Percentiles rank a stretch among this genome's conserved stretches.
These are phyloP conservation scores for Nemoura dubitans DNA, from an alignment of 2,888 invertebrate genomes.

Conservation along the genomic window DNA sequence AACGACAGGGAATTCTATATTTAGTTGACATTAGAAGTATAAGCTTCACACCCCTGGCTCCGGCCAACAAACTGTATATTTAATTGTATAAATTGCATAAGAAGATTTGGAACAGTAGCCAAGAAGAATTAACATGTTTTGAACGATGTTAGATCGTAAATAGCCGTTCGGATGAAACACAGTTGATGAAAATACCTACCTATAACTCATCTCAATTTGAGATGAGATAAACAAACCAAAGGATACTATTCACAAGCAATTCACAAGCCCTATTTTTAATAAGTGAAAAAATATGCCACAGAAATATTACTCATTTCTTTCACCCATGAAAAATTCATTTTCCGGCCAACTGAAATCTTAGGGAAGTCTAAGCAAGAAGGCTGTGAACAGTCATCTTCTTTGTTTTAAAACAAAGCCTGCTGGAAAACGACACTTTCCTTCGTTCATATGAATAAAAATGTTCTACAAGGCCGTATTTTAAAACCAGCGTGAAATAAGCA, in stretches of 20 bases:
- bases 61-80: background rate
- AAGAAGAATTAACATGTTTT: background rate
- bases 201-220: background rate
- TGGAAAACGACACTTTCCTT: background rate
- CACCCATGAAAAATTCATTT: no score
- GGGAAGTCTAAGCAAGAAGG: background rate
- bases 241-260: no score
- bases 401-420: background rate
- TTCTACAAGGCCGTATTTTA: background rate
- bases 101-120: background rate
- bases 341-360: no score
- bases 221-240: no score
- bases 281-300: no score
- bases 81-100: background rate
- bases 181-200: background rate
- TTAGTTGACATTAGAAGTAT: background rate
- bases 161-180: background rate
- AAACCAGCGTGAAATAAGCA: background rate
- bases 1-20: background rate
- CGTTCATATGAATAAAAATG: background rate
- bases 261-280: no score
- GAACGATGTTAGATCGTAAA: background rate
- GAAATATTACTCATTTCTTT: no score
- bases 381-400: background rate
- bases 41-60: background rate